A percentile compares a stretch with the other conserved stretches of the same genome.
Evolutionary conservation across 2,888 invertebrate genomes (phyloP).

Genomic region (Tricholauxania praeusta): DNA sequence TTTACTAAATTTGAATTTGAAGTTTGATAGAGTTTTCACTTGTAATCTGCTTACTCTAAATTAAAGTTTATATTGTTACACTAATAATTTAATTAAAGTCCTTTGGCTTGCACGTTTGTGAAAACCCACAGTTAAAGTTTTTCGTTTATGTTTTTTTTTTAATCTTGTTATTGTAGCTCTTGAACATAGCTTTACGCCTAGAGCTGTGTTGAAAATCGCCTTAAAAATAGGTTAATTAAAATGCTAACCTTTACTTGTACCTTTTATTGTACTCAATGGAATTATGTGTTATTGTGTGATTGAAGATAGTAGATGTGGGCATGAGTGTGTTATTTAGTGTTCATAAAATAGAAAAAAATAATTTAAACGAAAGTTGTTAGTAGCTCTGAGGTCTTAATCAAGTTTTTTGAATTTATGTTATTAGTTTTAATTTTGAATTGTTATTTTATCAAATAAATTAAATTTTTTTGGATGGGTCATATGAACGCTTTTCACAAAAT

Average conservation of each 20-base stretch:
- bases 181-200: conserved; percentile 7
- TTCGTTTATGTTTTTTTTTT: neutral
- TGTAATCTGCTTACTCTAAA: conserved; percentile 1
- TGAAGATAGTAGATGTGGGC: too few species aligned
- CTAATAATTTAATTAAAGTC: conserved; percentile 21
- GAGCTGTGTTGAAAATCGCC: conserved; percentile 44
- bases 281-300: conserved; percentile 37
- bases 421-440: too few species aligned
- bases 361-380: too few species aligned
- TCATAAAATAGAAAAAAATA: too few species aligned
- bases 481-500: too few species aligned
- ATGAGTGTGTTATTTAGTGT: too few species aligned
- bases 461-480: too few species aligned
- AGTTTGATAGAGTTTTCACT: conserved; percentile 1
- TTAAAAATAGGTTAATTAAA: conserved; percentile 55
- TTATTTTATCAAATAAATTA: too few species aligned
- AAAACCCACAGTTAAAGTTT: neutral
- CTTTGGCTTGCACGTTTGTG: neutral
- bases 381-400: neutral
- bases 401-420: neutral
- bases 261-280: conserved; percentile 50
- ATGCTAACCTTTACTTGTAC: conserved; percentile 49
- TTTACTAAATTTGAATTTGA: too few species aligned
- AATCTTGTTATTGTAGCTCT: too few species aligned
- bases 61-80: conserved; percentile 8